A percentile compares a stretch with the other conserved stretches of the same genome.
phyloP scores from a whole-genome alignment of 2,113 vertebrate species.

The Eubucco bourcierii region DNA sequence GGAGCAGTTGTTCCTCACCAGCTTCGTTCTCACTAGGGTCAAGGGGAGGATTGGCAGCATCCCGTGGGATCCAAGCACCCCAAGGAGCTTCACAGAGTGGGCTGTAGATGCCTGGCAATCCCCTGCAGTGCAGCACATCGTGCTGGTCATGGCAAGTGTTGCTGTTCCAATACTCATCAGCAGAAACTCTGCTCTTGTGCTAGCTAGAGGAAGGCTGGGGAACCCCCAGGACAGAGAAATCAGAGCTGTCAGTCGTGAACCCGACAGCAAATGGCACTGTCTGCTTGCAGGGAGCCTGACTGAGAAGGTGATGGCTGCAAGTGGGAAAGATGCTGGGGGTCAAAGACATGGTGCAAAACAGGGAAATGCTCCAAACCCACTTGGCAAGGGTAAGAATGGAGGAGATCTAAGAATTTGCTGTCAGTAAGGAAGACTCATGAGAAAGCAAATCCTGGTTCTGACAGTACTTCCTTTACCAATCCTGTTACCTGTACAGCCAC shows the following conservation, averaged over 20 bases:
- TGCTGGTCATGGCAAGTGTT: background rate
- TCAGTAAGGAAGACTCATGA: background rate
- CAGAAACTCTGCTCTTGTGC: background rate
- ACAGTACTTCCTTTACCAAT: background rate
- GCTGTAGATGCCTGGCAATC: background rate
- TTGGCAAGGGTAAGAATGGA: background rate
- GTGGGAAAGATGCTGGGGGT: rapidly evolving
- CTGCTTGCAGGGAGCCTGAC: background rate
- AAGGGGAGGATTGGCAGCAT: background rate
- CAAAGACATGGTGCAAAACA: background rate
- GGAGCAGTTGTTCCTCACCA: background rate
- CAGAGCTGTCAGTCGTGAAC: background rate
- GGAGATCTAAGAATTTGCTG: background rate
- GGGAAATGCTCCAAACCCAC: background rate
- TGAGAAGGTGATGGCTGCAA: background rate
- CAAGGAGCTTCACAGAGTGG: rapidly evolving
- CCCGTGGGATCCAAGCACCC: background rate
- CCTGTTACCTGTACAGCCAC: background rate
- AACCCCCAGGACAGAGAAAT: background rate
- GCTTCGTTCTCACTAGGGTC: background rate
- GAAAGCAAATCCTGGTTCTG: background rate
- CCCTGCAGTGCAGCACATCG: rapidly evolving
- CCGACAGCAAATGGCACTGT: rapidly evolving
- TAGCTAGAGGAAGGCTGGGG: background rate
- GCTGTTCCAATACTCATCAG: background rate